These are phyloP conservation scores for Theristicus caerulescens DNA, from an alignment of 2,113 vertebrate species.

Conservation along the genomic window DNA sequence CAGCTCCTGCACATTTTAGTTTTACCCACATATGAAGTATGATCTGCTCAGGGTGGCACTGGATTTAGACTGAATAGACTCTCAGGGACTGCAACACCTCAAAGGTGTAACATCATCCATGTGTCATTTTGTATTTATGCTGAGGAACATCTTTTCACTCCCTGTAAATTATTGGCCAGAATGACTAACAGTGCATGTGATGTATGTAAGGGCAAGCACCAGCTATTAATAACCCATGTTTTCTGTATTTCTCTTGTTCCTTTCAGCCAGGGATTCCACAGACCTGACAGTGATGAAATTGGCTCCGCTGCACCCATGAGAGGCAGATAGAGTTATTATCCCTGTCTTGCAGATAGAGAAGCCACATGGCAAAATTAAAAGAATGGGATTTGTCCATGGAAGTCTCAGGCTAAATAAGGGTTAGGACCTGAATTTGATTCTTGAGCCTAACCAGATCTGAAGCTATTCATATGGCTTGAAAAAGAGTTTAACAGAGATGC, in stretches of 20 bases:
- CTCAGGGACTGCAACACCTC: not conserved
- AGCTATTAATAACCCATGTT: slow-evolving; percentile 51
- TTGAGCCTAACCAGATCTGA: not conserved
- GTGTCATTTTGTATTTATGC: not conserved
- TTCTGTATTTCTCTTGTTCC: slow-evolving; percentile 28
- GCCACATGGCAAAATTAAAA: not conserved
- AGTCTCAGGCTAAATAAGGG: not conserved
- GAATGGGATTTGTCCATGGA: not conserved
- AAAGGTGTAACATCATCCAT: not conserved
- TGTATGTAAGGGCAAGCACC: slow-evolving; percentile 30
- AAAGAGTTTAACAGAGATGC: not conserved
- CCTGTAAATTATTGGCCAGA: slow-evolving; percentile 40
- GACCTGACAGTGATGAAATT: slow-evolving; percentile 40
- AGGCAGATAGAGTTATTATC: slow-evolving; percentile 14
- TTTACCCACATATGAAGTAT: not conserved
- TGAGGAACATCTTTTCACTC: not conserved
- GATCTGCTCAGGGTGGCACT: not conserved
- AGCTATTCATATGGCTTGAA: not conserved
- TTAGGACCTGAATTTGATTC: not conserved
- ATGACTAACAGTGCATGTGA: slow-evolving; percentile 24
- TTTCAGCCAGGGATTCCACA: slow-evolving; percentile 42
- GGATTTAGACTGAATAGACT: not conserved
- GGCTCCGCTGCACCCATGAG: not conserved
- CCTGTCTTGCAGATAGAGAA: not conserved
- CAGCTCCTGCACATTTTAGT: not conserved